phyloP scores from a whole-genome alignment of 1,140 invertebrate genomes.

The Chironomus tepperi region DNA sequence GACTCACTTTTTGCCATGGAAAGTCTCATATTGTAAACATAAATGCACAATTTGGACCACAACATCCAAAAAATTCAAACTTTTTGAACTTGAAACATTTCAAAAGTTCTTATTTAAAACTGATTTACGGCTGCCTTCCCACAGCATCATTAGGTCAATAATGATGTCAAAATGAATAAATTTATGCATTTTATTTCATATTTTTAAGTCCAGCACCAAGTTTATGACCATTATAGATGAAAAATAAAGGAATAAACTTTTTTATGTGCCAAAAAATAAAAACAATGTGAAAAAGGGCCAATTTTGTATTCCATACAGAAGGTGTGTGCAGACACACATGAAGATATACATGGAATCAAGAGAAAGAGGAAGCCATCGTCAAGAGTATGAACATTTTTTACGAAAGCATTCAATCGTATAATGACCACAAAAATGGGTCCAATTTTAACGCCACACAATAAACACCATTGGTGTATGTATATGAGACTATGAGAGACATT shows the following conservation, averaged over 20 bases:
- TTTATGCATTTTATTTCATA: too few relatives aligned
- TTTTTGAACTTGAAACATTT: too few relatives aligned
- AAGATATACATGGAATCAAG: not conserved
- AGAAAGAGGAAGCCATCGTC: not conserved
- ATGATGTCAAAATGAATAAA: too few relatives aligned
- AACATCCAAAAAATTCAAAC: too few relatives aligned
- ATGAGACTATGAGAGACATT: not conserved
- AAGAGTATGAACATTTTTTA: not conserved
- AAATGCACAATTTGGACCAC: too few relatives aligned
- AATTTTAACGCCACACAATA: constrained; percentile 16
- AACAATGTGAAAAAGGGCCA: not conserved
- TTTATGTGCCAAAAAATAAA: not conserved
- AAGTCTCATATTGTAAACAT: too few relatives aligned
- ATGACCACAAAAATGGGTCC: constrained; percentile 16
- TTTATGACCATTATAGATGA: not conserved
- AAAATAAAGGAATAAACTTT: constrained; percentile 4
- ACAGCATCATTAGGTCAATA: too few relatives aligned
- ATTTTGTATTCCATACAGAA: not conserved
- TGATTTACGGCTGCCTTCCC: too few relatives aligned
- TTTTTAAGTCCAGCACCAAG: too few relatives aligned
- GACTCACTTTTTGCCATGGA: too few relatives aligned
- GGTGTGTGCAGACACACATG: not conserved
- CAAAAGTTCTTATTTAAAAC: too few relatives aligned
- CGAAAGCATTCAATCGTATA: not conserved
- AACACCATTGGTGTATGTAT: not conserved